Evolutionary conservation across 2,113 vertebrate species (phyloP).

Genomic region (Pavo muticus): DNA sequence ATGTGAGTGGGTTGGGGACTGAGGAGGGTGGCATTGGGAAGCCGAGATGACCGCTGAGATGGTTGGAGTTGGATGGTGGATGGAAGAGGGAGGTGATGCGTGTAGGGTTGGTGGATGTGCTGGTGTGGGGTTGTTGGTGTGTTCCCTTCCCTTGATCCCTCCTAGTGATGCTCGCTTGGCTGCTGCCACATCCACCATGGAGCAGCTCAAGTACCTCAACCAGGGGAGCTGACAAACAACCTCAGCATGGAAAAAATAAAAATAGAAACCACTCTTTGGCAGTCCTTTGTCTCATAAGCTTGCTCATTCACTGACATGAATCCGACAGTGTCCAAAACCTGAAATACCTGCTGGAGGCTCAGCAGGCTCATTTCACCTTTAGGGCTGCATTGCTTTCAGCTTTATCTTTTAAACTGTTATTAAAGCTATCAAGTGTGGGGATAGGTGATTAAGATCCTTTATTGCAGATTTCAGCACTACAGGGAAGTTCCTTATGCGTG

Average conservation of each 20-base stretch:
- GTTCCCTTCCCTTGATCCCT: accelerated
- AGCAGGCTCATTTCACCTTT: not conserved
- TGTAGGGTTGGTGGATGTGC: not conserved
- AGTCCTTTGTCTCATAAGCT: constrained; percentile 23
- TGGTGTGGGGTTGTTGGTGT: not conserved
- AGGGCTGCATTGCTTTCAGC: not conserved
- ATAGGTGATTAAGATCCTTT: not conserved
- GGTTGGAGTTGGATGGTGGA: not conserved
- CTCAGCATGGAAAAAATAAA: not conserved
- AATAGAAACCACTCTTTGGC: constrained; percentile 17
- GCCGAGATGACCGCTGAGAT: too few relatives aligned
- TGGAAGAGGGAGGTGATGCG: accelerated
- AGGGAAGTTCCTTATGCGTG: not conserved
- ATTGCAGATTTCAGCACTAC: accelerated
- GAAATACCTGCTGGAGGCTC: constrained; percentile 51
- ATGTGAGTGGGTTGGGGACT: not conserved
- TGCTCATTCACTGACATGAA: not conserved
- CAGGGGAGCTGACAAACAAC: constrained; percentile 10
- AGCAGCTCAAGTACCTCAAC: not conserved
- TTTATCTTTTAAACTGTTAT: not conserved
- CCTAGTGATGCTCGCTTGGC: not conserved
- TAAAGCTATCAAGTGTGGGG: not conserved
- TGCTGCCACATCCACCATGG: not conserved
- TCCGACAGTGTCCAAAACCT: not conserved
- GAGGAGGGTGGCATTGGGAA: not conserved